Evolutionary conservation across 2,888 invertebrate genomes (phyloP), one percentile per base, ranked within the genome.

Genomic region (Corbicula japonica): DNA sequence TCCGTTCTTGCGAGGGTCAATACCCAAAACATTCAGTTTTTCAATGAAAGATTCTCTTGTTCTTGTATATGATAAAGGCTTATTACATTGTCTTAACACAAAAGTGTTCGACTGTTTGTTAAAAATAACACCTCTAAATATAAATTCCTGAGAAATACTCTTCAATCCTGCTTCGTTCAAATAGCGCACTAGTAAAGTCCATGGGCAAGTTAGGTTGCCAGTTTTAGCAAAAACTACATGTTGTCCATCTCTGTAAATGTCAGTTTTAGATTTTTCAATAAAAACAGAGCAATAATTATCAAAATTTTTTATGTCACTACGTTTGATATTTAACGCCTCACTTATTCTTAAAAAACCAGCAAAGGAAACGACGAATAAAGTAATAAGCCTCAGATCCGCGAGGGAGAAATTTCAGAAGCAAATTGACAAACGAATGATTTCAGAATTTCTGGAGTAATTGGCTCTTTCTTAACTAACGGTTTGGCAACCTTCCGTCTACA

Each of bases 401-500:
- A 65, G 35, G 38, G 50, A 65, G 52, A 50, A 35, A 34, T 21
- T 38, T 52, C 65, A 52, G 41, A 32, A 50, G 66, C 66, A 54
- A 35, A 54, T 8, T 15, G 18, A n/a, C n/a, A n/a, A 8, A 52
- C 28, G 6, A 52, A 35, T 18, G 23, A 8, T 38, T 41, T 66
- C 23, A 66, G 28, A 10, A 66, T 54, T 26, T 54, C 65, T 10
- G 52, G n/a, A n/a, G n/a, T n/a, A 65, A 65, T 23, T 5, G 65
- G 65, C 10, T 48, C 32, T 54, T 54, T n/a, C 26, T 65, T 65
- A 34, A 34, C 23, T 34, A 65, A 21, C 34, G 50, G 50, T 50
- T 50, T 48, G 6, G 63, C 26, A n/a, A 48, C 34, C 15, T 12
- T 46, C 15, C 63, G 21, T n/a, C 30, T 32, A 34, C 65, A 48